phyloP scores from a whole-genome alignment of 2,113 vertebrate genomes.

The Sebastes schlegelii region DNA sequence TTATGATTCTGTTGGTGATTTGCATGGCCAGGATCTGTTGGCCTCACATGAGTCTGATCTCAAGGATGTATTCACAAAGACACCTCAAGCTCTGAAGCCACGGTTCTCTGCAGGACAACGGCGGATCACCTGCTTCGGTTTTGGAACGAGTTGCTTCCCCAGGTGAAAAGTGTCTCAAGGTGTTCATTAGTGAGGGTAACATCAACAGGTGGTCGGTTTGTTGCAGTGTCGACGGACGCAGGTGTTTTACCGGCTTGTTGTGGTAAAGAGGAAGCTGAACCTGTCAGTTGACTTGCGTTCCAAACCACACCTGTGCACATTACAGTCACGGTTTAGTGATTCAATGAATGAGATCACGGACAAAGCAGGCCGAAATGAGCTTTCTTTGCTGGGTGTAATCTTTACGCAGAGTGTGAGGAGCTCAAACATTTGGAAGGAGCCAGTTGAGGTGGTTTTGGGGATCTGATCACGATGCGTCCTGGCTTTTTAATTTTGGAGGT shows the following conservation, averaged over 20 bases:
- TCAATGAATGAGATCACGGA: background rate
- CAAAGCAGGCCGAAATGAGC: background rate
- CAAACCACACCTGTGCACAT: background rate
- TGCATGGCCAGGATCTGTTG: background rate
- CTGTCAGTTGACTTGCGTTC: background rate
- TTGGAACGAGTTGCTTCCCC: background rate
- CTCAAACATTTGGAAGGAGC: background rate
- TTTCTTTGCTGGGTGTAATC: background rate
- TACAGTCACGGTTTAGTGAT: background rate
- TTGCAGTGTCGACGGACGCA: background rate
- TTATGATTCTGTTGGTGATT: background rate
- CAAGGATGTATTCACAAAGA: background rate
- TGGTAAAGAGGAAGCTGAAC: background rate
- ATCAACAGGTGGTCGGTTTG: background rate
- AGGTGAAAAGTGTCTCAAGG: background rate
- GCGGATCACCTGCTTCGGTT: background rate
- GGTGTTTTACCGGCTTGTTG: background rate
- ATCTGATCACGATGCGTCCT: background rate
- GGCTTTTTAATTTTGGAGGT: background rate
- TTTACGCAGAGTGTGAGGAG: background rate
- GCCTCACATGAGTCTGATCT: background rate
- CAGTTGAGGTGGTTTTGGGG: background rate
- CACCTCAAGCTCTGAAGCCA: background rate
- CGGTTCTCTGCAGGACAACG: background rate
- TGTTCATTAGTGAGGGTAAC: background rate